Percentiles rank a stretch among this genome's conserved stretches.
phyloP scores from a whole-genome alignment of 37 sponge, comb jelly and placozoan species.

The Halisarca cf. caerulea region DNA sequence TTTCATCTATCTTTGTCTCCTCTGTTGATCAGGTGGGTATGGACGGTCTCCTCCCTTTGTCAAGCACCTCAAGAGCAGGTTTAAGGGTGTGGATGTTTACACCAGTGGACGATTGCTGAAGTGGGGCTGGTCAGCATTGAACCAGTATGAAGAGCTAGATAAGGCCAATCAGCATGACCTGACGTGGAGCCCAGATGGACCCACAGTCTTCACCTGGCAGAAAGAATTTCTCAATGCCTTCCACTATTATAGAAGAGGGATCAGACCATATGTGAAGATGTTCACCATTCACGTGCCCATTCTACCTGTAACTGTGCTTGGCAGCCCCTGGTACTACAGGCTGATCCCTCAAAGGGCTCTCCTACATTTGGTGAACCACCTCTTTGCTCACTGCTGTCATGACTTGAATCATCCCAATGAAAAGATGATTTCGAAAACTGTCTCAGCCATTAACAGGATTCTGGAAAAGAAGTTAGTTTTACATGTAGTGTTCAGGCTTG shows the following conservation, averaged over 20 bases:
- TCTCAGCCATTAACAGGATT: not conserved
- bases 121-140: constrained; percentile 16
- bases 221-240: too few species aligned
- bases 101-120: not conserved
- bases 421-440: not conserved
- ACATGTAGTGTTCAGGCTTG: too few species aligned
- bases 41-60: too few species aligned
- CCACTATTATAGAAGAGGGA: too few species aligned
- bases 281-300: not conserved
- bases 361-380: not conserved
- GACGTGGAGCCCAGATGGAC: too few species aligned
- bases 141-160: not conserved
- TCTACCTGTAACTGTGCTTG: not conserved
- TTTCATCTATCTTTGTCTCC: too few species aligned
- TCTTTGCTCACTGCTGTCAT: not conserved
- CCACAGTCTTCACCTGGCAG: too few species aligned
- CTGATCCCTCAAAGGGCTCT: not conserved
- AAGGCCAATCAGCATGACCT: not conserved
- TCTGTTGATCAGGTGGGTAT: too few species aligned
- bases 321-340: not conserved
- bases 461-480: not conserved
- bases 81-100: not conserved
- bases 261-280: not conserved
- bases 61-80: not conserved
- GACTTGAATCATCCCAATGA: not conserved